Percentiles rank a stretch among this genome's conserved stretches.
Conservation (phyloP, 1,140 invertebrate species). For the Apis laboriosa region DNA sequence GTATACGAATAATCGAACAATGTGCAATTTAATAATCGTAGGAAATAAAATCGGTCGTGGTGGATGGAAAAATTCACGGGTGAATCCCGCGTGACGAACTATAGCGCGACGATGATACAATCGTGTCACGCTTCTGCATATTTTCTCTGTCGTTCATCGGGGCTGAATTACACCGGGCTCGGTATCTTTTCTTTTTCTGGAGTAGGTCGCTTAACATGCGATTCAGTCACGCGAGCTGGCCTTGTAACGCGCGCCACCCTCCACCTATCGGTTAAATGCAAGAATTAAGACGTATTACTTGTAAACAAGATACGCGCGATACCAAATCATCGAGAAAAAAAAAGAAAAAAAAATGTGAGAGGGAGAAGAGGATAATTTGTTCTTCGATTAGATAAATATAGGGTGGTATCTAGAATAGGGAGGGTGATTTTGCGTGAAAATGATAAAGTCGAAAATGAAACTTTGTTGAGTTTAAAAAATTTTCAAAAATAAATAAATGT, state of each 20-base stretch:
- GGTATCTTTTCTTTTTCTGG: slow-evolving; percentile 45
- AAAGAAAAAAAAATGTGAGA: background rate
- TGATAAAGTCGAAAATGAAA: too few species aligned
- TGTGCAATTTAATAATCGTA: background rate
- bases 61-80: background rate
- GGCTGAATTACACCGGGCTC: slow-evolving; percentile 15
- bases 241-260: background rate
- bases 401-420: too few species aligned
- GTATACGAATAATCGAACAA: too few species aligned
- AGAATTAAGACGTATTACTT: slow-evolving; percentile 48
- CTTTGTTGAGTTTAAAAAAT: too few species aligned
- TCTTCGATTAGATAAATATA: too few species aligned
- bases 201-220: slow-evolving; percentile 41
- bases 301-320: slow-evolving; percentile 46
- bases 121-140: slow-evolving; percentile 31
- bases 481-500: too few species aligned
- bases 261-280: slow-evolving; percentile 40
- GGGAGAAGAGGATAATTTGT: too few species aligned
- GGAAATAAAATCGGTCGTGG: background rate
- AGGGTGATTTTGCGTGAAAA: too few species aligned
- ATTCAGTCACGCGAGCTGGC: slow-evolving; percentile 38
- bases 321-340: background rate
- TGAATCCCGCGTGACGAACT: background rate
- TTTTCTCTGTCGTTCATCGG: slow-evolving; percentile 37
- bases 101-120: slow-evolving; percentile 28